A percentile compares a stretch with the other conserved stretches of the same genome.
Conservation (phyloP, 2,797 vertebrate species). For the Notolepis coatsorum region DNA sequence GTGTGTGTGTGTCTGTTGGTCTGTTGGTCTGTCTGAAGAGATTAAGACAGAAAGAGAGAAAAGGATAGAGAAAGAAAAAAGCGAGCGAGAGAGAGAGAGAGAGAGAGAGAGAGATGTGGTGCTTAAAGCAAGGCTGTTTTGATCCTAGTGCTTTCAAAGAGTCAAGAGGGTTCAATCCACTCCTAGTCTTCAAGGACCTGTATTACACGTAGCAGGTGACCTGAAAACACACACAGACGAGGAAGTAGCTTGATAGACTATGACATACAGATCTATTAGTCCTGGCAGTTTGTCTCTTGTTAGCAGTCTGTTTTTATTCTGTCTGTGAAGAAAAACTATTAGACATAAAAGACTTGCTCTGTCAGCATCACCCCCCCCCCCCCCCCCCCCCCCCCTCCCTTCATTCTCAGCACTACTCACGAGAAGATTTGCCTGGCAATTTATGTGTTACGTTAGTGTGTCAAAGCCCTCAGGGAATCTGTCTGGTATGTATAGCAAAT, state of each 20-base stretch:
- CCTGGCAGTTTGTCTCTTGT: constrained; percentile 36
- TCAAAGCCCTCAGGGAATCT: constrained; percentile 55
- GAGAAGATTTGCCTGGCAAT: constrained; percentile 60
- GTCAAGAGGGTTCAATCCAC: constrained; percentile 9
- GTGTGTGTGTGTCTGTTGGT: constrained; percentile 15
- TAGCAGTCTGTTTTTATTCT: constrained; percentile 66
- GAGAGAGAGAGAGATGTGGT: constrained; percentile 27
- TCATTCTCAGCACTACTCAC: constrained; percentile 15
- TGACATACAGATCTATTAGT: too few relatives aligned
- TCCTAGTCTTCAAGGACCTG: too few relatives aligned
- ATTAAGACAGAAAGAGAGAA: background rate
- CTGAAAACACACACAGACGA: too few relatives aligned
- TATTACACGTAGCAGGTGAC: too few relatives aligned
- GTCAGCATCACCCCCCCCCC: constrained; percentile 57
- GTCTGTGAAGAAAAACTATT: constrained; percentile 56
- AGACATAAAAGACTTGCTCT: constrained; percentile 64
- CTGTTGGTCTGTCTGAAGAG: background rate
- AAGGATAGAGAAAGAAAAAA: too few relatives aligned
- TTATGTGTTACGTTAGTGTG: constrained; percentile 57
- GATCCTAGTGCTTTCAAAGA: constrained; percentile 32
- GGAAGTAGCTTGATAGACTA: too few relatives aligned
- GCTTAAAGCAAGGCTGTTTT: constrained; percentile 21
- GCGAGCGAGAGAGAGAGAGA: background rate
- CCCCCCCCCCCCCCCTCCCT: constrained; percentile 1
- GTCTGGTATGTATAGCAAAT: constrained; percentile 60